Evolutionary conservation across 2,113 vertebrate species (phyloP), one percentile per base, ranked within the genome.

Genomic region (Hemibagrus wyckioides): DNA sequence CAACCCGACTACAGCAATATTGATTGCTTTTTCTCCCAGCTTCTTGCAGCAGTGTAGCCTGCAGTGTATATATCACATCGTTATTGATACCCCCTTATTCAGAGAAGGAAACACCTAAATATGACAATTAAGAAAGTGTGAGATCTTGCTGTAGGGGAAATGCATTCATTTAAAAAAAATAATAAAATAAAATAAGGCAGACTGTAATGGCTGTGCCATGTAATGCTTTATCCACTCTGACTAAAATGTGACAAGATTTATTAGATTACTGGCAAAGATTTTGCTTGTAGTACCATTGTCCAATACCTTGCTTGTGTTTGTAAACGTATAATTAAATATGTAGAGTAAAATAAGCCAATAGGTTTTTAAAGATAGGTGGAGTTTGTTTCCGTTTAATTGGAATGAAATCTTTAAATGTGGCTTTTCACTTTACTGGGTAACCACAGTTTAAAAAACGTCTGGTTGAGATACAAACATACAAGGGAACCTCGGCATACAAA

Each of bases 1-100:
- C 88, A 69, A 83, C 77, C 30, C 87, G 88, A 71, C 67, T 80
- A 86, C 88, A 80, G 33, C 63, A 61, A 57, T 80, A 83, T 89
- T 86, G 87, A 89, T 87, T 52, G 77, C 79, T 76, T 67, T 85
- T 33, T 41, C 81, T 81, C 9, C 44, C 73, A 85, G 84, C n/a
- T 90, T 67, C 88, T 80, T 87, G 67, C 61, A 85, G 54, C 59
- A 57, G 79, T 81, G 28, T 83, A 86, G 73, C 84, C 57, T 30
- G 57, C 17, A 54, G 57, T n/a, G n/a, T 50, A 54, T 69, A 83
- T 82, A 56, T 77, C 36, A 77, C 77, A 71, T 11, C 76, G 39
- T 61, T 83, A 75, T 87, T 61, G 71, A 83, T 59, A 76, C 30
- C 23, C 21, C 25, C 23, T 67, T 54, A 65, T 41, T 52, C 57